Evolutionary conservation across 2,797 vertebrate genomes (phyloP).

Genomic region (Schizothorax lantsangensis): DNA sequence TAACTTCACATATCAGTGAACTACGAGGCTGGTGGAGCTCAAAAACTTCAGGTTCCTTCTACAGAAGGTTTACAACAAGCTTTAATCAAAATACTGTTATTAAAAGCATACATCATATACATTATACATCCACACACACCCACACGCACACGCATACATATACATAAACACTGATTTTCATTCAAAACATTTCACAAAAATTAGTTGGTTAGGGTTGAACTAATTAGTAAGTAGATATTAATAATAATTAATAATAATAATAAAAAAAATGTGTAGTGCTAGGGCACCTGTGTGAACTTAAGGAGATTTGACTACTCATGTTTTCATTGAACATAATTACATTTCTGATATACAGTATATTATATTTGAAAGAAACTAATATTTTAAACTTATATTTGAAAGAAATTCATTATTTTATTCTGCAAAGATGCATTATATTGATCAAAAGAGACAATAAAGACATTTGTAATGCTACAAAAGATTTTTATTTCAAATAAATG

Average conservation of each 20-base stretch:
- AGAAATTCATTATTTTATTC: not conserved
- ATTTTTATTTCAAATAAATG: not conserved
- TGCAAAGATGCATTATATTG: not conserved
- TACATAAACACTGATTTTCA: not conserved
- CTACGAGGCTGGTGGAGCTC: not conserved
- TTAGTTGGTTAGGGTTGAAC: not conserved
- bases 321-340: not conserved
- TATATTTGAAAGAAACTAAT: not conserved
- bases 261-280: not conserved
- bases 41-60: not conserved
- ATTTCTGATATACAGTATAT: not conserved
- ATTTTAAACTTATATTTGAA: too few species aligned
- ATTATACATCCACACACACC: not conserved
- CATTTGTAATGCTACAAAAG: not conserved
- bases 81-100: slow-evolving; percentile 5
- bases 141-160: not conserved
- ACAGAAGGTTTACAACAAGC: not conserved
- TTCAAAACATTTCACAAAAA: not conserved
- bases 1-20: slow-evolving; percentile 13
- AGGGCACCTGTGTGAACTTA: not conserved
- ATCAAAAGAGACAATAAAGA: not conserved
- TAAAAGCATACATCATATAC: not conserved
- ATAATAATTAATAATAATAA: not conserved
- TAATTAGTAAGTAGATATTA: not conserved
- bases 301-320: not conserved